Evolutionary conservation across 2,113 vertebrate genomes (phyloP), one percentile per base, ranked within the genome.

Genomic region (Daboia siamensis): DNA sequence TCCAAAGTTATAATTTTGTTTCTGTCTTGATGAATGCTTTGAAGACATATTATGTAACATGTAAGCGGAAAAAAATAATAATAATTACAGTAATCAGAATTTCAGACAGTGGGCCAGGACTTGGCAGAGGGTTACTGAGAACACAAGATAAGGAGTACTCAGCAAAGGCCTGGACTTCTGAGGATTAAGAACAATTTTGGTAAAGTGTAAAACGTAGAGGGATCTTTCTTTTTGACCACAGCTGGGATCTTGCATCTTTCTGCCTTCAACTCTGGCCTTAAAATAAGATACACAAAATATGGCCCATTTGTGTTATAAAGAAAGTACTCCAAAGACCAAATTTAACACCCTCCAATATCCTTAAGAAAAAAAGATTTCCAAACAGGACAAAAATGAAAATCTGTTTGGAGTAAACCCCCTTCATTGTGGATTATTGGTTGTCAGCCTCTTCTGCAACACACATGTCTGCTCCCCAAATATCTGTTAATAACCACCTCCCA

Each of bases 41-140:
- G 15, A 88, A 94, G 95, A 91, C 3, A 86, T 88, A 93, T 95
- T 90, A 85, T 0, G 0, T 56, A 93, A 93, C 51, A 51, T 24
- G 2, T 93, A 90, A 93, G 29, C 86, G 85, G 21, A 61, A 93
- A 95, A 93, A 39, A 39, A 52, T 39, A 39, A 89, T 55, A 93
- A 52, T 94, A 93, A 94, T 95, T 90, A 55, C 87, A 90, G 33
- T 74, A 94, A 93, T 92, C 91, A 93, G 61, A 94, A 74, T 13
- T 57, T 91, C 92, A 44, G 11, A 91, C 84, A 11, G 24, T 93
- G 9, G 26, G 64, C 55, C 57, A 11, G 87, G 29, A 33, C 64
- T 96, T 51, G 59, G 64, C 26, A 93, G 46, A 1, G 0, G 56
- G 51, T 94, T 92, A 52, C 0, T 0, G 54, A 91, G 44, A 89